Conservation (phyloP, 2,113 vertebrate genomes). For the Dicrurus megarhynchus region DNA sequence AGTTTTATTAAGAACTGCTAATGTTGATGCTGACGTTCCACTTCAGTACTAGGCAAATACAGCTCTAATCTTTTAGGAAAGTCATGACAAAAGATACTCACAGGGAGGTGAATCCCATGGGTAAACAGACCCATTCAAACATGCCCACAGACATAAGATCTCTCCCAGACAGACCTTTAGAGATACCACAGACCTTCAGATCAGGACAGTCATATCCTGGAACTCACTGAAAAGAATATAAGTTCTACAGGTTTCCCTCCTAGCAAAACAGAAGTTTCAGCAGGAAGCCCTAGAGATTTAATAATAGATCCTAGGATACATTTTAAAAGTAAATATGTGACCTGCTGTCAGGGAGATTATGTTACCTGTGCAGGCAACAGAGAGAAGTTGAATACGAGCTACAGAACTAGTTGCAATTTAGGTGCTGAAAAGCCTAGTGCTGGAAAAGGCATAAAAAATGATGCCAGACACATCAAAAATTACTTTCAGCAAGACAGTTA, state of each 20-base stretch:
- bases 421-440: not conserved
- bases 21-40: not conserved
- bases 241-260: not conserved
- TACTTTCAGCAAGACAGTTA: not conserved
- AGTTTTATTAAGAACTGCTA: not conserved
- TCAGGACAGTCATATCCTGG: not conserved
- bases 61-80: not conserved
- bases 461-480: not conserved
- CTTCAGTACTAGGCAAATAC: not conserved
- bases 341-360: not conserved
- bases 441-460: not conserved
- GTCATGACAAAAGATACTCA: not conserved
- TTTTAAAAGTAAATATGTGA: not conserved
- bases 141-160: accelerated
- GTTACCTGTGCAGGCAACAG: not conserved
- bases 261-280: not conserved
- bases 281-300: not conserved
- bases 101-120: not conserved
- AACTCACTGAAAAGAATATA: not conserved
- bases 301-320: not conserved
- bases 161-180: not conserved
- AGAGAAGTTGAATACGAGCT: not conserved
- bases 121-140: not conserved
- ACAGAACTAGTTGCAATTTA: not conserved
- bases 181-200: not conserved